Evolutionary conservation across 2,888 invertebrate species (phyloP).

Genomic region (Synergus japonicus): DNA sequence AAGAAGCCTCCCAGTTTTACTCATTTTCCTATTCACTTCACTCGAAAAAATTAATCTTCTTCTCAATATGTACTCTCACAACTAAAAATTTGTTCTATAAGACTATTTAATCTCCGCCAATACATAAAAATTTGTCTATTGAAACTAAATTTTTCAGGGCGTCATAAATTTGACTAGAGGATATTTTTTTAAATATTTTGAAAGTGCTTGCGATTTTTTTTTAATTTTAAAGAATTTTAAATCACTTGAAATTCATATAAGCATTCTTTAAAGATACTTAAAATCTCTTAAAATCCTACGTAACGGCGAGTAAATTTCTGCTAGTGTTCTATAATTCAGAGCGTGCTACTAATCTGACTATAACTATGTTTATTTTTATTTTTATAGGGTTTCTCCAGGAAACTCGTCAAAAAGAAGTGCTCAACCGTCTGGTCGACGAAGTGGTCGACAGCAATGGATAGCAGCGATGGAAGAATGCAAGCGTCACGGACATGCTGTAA

Average conservation of each 20-base stretch:
- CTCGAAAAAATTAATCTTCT: constrained; percentile 14
- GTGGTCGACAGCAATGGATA: constrained; percentile 77
- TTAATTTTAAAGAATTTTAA: no score
- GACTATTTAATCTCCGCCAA: no score
- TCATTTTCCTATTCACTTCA: neutral
- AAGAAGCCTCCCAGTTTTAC: constrained; percentile 13
- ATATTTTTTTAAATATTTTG: no score
- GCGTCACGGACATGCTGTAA: constrained; percentile 77
- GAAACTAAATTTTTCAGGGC: no score
- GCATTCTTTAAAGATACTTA: no score
- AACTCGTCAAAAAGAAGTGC: constrained; percentile 83
- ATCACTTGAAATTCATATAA: no score
- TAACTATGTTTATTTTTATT: constrained; percentile 55
- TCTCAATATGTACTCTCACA: neutral
- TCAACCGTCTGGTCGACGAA: constrained; percentile 68
- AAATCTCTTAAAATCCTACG: neutral
- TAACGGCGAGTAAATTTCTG: neutral
- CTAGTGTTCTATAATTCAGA: constrained; percentile 12
- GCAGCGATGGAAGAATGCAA: constrained; percentile 72
- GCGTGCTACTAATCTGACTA: constrained; percentile 8
- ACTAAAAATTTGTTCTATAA: neutral
- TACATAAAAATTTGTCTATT: no score
- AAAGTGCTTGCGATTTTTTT: no score
- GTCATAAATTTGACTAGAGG: no score
- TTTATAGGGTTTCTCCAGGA: constrained; percentile 84